phyloP scores from a whole-genome alignment of 2,113 vertebrate genomes.

The Eulemur rufifrons region DNA sequence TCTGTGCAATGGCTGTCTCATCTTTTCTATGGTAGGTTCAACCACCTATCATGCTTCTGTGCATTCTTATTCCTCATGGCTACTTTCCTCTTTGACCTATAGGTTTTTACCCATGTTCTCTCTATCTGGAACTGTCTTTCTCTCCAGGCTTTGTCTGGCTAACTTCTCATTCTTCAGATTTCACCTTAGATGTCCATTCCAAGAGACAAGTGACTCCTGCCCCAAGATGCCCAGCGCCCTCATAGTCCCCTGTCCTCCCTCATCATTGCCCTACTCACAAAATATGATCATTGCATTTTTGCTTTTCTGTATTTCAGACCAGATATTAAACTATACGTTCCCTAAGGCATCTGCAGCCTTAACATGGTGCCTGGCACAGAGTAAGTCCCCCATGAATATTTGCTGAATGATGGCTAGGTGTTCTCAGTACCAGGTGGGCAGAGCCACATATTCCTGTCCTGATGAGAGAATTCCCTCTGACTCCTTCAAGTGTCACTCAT shows the following conservation, averaged over 20 bases:
- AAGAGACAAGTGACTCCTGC: neutral
- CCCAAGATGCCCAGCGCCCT: neutral
- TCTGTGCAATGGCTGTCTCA: neutral
- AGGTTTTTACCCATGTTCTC: neutral
- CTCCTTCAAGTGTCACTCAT: neutral
- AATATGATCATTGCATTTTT: neutral
- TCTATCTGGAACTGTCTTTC: constrained; percentile 31
- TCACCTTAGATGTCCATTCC: neutral
- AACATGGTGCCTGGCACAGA: neutral
- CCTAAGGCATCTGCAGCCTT: neutral
- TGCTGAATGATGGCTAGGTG: neutral
- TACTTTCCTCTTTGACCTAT: neutral
- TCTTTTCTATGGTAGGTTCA: neutral
- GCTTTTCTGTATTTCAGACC: constrained; percentile 10
- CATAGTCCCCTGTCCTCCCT: neutral
- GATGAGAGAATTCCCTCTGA: neutral
- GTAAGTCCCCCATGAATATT: neutral
- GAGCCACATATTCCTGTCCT: neutral
- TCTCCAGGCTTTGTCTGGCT: neutral
- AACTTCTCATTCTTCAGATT: neutral
- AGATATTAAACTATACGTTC: neutral
- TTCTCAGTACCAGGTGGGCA: neutral
- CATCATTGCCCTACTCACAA: neutral
- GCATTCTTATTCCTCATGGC: neutral
- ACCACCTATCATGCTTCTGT: neutral